Evolutionary conservation across 2,888 invertebrate species (phyloP).

Genomic region (Chymomyza amoena): DNA sequence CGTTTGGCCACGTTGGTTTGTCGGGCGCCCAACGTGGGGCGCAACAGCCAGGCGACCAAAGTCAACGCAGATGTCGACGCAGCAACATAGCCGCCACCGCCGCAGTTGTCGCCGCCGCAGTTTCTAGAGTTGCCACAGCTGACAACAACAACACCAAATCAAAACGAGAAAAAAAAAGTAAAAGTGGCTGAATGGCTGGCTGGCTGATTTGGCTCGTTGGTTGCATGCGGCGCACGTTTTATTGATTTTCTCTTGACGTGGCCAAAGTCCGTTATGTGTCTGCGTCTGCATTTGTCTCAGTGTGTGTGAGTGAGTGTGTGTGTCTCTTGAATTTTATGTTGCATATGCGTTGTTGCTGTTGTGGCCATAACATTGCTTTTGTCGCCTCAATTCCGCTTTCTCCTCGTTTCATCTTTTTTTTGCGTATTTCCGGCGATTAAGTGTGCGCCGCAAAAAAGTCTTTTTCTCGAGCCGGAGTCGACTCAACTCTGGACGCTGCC

Average conservation of each 20-base stretch:
- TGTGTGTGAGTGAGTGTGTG: background rate
- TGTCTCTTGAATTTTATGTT: background rate
- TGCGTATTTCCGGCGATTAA: conserved; percentile 69
- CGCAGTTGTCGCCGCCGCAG: conserved; percentile 16
- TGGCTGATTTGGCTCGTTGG: background rate
- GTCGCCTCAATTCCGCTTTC: conserved; percentile 16
- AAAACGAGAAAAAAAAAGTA: conserved; percentile 48
- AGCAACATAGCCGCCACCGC: background rate
- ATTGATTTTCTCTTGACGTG: conserved; percentile 61
- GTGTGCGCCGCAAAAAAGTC: conserved; percentile 14
- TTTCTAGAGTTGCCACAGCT: conserved; percentile 63
- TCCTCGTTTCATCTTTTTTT: conserved; percentile 14
- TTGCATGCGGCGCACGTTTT: conserved; percentile 55
- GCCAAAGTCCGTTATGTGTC: conserved; percentile 41
- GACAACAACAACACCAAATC: background rate
- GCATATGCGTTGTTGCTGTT: background rate
- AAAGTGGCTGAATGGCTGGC: conserved; percentile 49
- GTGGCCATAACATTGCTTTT: conserved; percentile 19
- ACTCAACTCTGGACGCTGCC: background rate
- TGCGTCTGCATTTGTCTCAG: conserved; percentile 59
- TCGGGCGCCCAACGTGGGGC: background rate
- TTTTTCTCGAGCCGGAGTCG: conserved; percentile 1
- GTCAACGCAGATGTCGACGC: conserved; percentile 16
- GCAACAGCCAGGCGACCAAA: background rate
- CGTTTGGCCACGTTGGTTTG: too few species aligned